Evolutionary conservation across 2,797 vertebrate genomes (phyloP), one percentile per base, ranked within the genome.

Genomic region (Dromococcyx pavoninus): DNA sequence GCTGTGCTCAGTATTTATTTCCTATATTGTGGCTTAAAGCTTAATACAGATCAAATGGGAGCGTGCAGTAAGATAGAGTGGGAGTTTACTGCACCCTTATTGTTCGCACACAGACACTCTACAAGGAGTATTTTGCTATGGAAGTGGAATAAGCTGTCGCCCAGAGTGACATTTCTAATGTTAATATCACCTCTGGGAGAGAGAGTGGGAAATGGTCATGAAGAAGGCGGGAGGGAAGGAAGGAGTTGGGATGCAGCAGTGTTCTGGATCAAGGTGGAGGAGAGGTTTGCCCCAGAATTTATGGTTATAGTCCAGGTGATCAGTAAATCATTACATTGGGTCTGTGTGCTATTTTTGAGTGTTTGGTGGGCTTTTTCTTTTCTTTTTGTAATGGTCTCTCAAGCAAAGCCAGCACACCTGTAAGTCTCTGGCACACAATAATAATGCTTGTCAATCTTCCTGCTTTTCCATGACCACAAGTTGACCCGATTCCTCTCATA

Each of bases 71-170:
- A 79, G 77, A 22, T 28, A 33, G 81, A 83, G 27, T n/a, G 37
- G 54, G 85, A 88, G 88, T 92, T 94, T 81, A 78, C 58, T 72
- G 85, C 85, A 25, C 89, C 85, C 89, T 91, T 56, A 3, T 80
- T 77, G 65, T 78, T 89, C 88, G 89, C 91, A 75, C 88, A 50
- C 73, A 44, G 69, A n/a, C 57, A 17, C 69, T 89, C 53, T 51
- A 28, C 41, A 2, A 72, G 85, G 89, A 95, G 82, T 88, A 84
- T 96, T 95, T 94, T 88, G 86, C 78, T 21, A 54, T 39, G 50
- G 10, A 84, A 88, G 88, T 74, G 82, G 85, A 83, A 91, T 83
- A 54, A 93, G 76, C 85, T 89, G 79, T 89, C 4, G 3, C 69
- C 88, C 62, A 67, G 70, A 15, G 85, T 91, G 93, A 72, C 88